These are phyloP conservation scores for Archaeoteleia sp. DNA, from an alignment of 2,888 invertebrate genomes.

Conservation along the genomic window DNA sequence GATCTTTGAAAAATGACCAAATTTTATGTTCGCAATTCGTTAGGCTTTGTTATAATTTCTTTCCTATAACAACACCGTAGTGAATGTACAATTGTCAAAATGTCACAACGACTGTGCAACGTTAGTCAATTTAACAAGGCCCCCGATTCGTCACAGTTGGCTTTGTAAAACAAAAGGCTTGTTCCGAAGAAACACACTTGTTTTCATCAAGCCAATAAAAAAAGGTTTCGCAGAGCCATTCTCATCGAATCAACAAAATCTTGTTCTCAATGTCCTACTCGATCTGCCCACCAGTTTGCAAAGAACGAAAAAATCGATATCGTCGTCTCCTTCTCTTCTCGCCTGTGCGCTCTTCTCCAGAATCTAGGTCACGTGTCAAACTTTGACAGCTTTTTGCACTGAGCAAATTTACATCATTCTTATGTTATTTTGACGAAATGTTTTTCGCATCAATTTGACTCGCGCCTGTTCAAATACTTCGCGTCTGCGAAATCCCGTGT, in stretches of 20 bases:
- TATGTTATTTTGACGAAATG: not conserved
- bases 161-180: no score
- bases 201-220: no score
- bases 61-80: no score
- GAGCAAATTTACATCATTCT: constrained; percentile 1
- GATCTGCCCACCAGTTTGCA: constrained; percentile 31
- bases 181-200: no score
- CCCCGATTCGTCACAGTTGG: no score
- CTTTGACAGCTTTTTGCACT: constrained; percentile 21
- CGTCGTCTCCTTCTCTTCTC: constrained; percentile 30
- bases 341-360: constrained; percentile 23
- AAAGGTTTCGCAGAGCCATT: not conserved
- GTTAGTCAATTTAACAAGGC: no score
- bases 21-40: no score
- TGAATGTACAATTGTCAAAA: no score
- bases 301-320: constrained; percentile 40
- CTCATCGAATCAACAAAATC: constrained; percentile 38
- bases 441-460: not conserved
- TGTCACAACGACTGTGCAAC: no score
- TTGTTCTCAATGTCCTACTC: constrained; percentile 29
- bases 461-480: not conserved
- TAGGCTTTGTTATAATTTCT: no score
- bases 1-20: no score
- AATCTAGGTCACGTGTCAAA: constrained; percentile 41
- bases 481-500: no score